Conservation (phyloP, 1,140 invertebrate genomes). For the Euglossa dilemma region DNA sequence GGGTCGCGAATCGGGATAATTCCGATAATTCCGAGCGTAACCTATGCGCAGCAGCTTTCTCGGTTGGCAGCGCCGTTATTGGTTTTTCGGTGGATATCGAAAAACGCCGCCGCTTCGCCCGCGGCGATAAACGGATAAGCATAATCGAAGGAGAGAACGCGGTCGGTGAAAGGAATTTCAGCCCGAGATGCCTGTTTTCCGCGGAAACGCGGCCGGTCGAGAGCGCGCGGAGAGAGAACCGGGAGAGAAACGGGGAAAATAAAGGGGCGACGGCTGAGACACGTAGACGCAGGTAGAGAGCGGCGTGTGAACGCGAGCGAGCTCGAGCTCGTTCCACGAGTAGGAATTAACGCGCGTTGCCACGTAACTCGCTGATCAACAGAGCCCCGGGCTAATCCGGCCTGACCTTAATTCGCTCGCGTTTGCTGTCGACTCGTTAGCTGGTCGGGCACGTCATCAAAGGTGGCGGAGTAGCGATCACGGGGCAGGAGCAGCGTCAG, state of each 20-base stretch:
- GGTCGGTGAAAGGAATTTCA: constrained; percentile 10
- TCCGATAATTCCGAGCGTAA: too few species aligned
- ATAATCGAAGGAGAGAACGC: neutral
- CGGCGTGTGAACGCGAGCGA: too few species aligned
- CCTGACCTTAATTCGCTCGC: neutral
- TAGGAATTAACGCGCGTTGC: neutral
- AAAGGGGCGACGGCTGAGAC: too few species aligned
- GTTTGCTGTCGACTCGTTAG: constrained; percentile 80
- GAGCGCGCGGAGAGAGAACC: too few species aligned
- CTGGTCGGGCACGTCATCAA: constrained; percentile 90
- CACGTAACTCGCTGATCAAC: neutral
- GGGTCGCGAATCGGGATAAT: too few species aligned
- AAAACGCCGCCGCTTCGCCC: neutral
- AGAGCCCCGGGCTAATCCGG: neutral
- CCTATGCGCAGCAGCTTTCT: too few species aligned
- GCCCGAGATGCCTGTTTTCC: neutral
- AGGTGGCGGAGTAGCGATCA: constrained; percentile 88
- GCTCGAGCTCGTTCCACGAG: too few species aligned
- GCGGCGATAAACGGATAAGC: constrained; percentile 9
- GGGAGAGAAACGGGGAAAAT: too few species aligned
- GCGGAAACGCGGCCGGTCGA: neutral
- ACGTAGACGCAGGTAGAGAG: too few species aligned
- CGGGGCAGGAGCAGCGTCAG: constrained; percentile 87
- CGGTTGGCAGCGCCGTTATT: neutral
- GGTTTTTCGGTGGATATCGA: constrained; percentile 4